phyloP scores from a whole-genome alignment of 2,797 vertebrate genomes.

The Arrhamphus sclerolepis region DNA sequence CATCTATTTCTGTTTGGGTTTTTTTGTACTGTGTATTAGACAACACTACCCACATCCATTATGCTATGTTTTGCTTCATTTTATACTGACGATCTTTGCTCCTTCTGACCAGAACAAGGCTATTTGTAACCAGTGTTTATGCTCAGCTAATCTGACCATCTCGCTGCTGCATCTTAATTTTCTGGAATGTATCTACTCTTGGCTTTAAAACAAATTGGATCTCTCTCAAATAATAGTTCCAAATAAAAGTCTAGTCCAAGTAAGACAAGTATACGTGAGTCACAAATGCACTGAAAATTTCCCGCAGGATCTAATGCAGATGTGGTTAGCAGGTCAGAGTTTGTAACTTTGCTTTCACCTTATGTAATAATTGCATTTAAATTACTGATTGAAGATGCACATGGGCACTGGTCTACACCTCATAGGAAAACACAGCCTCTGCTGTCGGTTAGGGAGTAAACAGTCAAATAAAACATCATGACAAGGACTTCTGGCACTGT shows the following conservation, averaged over 20 bases:
- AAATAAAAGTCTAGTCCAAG: background rate
- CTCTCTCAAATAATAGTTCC: background rate
- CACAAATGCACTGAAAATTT: background rate
- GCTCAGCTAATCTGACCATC: background rate
- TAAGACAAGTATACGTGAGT: background rate
- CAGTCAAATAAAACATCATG: conserved; percentile 56
- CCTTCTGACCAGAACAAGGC: background rate
- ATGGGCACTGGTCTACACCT: conserved; percentile 38
- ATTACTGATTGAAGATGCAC: conserved; percentile 33
- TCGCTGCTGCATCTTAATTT: too few species aligned
- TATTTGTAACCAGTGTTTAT: too few species aligned
- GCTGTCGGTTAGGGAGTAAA: conserved; percentile 44
- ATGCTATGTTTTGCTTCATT: background rate
- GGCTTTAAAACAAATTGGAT: background rate
- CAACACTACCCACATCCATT: too few species aligned
- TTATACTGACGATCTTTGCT: background rate
- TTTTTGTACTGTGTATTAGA: too few species aligned
- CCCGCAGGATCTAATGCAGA: background rate
- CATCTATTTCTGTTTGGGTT: too few species aligned
- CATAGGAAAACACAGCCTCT: conserved; percentile 53
- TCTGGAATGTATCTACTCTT: too few species aligned
- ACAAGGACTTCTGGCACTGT: conserved; percentile 32
- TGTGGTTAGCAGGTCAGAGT: conserved; percentile 3
- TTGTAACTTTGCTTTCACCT: background rate
- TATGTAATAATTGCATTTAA: conserved; percentile 26